phyloP scores from a whole-genome alignment of 2,888 invertebrate genomes.

The Spodoptera picta region DNA sequence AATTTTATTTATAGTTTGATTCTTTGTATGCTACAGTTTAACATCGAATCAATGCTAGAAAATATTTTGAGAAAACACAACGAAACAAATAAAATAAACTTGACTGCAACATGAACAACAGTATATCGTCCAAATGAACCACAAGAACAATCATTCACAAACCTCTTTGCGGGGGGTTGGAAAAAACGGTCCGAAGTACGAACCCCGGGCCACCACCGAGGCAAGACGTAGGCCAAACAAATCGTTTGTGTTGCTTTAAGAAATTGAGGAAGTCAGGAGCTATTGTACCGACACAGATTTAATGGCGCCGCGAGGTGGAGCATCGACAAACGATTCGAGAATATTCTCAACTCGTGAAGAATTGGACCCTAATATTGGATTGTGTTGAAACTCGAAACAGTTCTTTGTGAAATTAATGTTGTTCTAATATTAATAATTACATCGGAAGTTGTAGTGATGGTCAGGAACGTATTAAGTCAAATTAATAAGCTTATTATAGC shows the following conservation, averaged over 20 bases:
- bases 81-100: neutral
- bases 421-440: no score
- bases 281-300: slow-evolving; percentile 41
- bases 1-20: no score
- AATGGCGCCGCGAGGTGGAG: slow-evolving; percentile 38
- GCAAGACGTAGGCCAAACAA: slow-evolving; percentile 46
- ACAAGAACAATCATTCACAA: slow-evolving; percentile 38
- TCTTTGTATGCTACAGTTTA: no score
- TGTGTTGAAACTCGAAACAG: neutral
- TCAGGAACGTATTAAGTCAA: neutral
- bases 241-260: slow-evolving; percentile 54
- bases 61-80: neutral
- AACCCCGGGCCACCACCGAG: slow-evolving; percentile 7
- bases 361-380: slow-evolving; percentile 6
- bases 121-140: slow-evolving; percentile 41
- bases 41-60: no score
- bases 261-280: slow-evolving; percentile 51
- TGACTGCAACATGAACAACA: slow-evolving; percentile 11
- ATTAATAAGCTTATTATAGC: neutral
- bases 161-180: slow-evolving; percentile 33
- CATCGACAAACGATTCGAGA: slow-evolving; percentile 35
- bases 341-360: slow-evolving; percentile 7
- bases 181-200: slow-evolving; percentile 43
- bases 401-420: no score
- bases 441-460: no score